Evolutionary conservation across 2,113 vertebrate species (phyloP), one percentile per base, ranked within the genome.

Genomic region (Cololabis saira): DNA sequence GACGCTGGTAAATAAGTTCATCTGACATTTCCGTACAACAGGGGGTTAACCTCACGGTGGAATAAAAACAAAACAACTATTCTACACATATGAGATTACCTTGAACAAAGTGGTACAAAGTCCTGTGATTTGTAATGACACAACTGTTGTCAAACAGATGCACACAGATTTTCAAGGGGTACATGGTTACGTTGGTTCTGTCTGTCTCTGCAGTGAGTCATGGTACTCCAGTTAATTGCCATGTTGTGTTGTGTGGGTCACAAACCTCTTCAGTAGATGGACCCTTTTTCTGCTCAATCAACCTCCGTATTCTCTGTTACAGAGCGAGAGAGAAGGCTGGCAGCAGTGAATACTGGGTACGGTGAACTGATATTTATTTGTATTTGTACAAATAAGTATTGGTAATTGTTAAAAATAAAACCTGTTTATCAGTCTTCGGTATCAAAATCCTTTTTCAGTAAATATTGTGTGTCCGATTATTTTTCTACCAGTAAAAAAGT

Each of bases 151-250:
- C 18, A 43, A 43, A 67, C 14, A 45, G 61, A 76, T 18, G 71
- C 17, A 22, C 57, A 50, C 12, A 52, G 37, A 10, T 59, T 43
- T 55, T 66, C 14, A 58, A 71, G 48, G 60, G 68, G 74, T 76
- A 53, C 22, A 17, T 80, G 27, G 24, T 61, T 37, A 51, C 76
- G 48, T 69, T 51, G 40, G 21, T 55, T 42, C 41, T 40, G 22
- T 58, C 19, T 12, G 30, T 56, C 48, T 43, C 60, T 48, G 21
- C 12, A 16, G 58, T 85, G 87, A 85, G 58, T 89, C 82, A 85
- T 2, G n/a, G 63, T 61, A 40, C 86, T 90, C 69, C 61, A 90
- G 61, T 78, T 86, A 82, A 90, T 87, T 81, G 71, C 55, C 53
- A 16, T n/a, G 48, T 69, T 80, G 70, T 37, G 57, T 43, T 74